Evolutionary conservation across 2,113 vertebrate species (phyloP).

Genomic region (Centropus unirufus): DNA sequence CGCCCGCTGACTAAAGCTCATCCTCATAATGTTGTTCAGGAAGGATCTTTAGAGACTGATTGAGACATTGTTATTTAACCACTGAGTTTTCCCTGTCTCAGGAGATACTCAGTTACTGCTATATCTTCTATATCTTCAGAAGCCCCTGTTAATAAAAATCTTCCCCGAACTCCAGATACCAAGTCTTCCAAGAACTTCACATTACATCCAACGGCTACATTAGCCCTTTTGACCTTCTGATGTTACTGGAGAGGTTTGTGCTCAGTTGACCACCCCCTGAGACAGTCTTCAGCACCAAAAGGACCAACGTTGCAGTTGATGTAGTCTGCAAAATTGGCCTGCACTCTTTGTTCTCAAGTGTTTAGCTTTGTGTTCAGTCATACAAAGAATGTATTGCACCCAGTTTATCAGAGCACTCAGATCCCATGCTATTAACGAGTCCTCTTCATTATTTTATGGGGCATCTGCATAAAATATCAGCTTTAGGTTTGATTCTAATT

Average conservation of each 20-base stretch:
- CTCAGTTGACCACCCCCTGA: accelerated
- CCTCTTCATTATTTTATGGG: background rate
- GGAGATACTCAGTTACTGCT: background rate
- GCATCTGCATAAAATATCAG: background rate
- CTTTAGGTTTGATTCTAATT: background rate
- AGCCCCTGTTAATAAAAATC: background rate
- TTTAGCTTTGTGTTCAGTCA: background rate
- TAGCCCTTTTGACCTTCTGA: background rate
- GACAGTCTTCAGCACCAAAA: background rate
- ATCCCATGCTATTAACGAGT: background rate
- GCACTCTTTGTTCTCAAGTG: background rate
- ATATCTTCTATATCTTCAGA: background rate
- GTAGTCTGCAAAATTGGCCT: background rate
- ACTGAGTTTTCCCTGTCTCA: background rate
- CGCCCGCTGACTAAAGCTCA: background rate
- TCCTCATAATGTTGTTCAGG: background rate
- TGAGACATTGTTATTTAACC: background rate
- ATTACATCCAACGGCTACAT: background rate
- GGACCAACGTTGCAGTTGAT: accelerated
- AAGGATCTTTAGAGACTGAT: background rate
- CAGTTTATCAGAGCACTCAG: background rate
- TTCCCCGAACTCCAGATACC: background rate
- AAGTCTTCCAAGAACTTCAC: background rate
- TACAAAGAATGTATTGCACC: background rate
- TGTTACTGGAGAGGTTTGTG: background rate